Evolutionary conservation across 1,140 invertebrate genomes (phyloP), one percentile per base, ranked within the genome.

Genomic region (Pseudomyrmex dendroicus): DNA sequence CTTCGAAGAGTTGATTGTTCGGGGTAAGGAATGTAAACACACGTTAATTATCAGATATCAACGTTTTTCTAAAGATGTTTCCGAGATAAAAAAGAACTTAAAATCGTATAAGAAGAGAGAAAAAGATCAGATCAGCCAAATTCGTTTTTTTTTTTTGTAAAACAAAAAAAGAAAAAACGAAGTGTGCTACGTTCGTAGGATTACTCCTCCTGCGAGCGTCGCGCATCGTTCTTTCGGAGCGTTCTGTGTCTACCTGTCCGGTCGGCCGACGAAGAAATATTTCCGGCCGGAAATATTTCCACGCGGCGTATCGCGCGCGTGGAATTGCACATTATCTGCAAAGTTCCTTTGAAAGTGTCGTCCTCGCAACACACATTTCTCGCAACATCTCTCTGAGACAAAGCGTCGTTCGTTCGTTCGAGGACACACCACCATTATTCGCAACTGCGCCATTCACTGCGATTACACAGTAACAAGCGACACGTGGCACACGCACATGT

Each of bases 1-100:
- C 93, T 97, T 99, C 91, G 97, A 98, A 94, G 98, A 99, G 95
- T 95, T 99, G 91, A 96, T 98, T 95, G 96, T 97, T 91, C 97
- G 97, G 96, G 98, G 97, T 97, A 91, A 92, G 91, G 17, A 73
- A 85, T 22, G 52, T 25, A 25, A 25, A 25, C 25, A 25, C 25
- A 25, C 25, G 3, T 35, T 5, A 35, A 5, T 7, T 35, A 35
- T 35, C 5, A 35, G 7, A 35, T 35, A 35, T 35, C 35, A 59
- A 84, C n/a, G 67, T 59, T 25, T 61, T 64, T 13, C 44, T 7
- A 17, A 48, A 46, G 44, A 12, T 13, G 17, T 35, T 35, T 35
- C 35, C 35, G 10, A 56, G 13, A 20, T 67, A 12, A 0, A 12
- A 68, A 35, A 56, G 44, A 2, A 44, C 1, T 48, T 46, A 68